phyloP scores from a whole-genome alignment of 1,140 invertebrate genomes.

The Conus ventricosus region DNA sequence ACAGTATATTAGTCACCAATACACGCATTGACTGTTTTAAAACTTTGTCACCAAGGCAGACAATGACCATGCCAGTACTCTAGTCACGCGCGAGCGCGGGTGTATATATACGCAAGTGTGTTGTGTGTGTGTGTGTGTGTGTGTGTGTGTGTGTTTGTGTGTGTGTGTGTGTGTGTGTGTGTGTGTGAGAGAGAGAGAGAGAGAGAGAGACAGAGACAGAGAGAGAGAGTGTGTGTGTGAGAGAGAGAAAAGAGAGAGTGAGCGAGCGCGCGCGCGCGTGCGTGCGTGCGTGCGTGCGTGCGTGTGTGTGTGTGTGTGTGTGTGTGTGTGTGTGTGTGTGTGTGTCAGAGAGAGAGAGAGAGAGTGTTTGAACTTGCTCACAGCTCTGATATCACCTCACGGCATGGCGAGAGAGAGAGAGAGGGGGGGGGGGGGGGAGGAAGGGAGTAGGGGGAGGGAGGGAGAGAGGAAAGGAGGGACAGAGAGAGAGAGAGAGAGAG shows the following conservation, averaged over 20 bases:
- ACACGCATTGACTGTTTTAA: no score
- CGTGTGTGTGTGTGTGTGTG: neutral
- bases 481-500: neutral
- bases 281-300: neutral
- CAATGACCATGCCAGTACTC: no score
- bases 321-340: no score
- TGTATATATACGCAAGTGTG: neutral
- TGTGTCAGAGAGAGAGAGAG: neutral
- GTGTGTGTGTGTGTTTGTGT: neutral
- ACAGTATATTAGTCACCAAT: no score
- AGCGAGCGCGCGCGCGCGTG: neutral
- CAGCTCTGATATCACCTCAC: no score
- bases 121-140: no score
- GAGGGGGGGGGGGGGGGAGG: neutral
- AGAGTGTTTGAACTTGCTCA: no score
- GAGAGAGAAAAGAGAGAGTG: neutral
- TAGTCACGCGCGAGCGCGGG: no score
- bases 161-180: neutral
- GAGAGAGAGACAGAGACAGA: neutral
- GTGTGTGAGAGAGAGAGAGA: neutral
- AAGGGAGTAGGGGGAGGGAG: neutral
- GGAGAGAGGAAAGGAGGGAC: neutral
- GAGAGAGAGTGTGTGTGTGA: neutral
- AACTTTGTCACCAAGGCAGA: no score
- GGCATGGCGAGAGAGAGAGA: neutral